Evolutionary conservation across 1,140 invertebrate species (phyloP), one percentile per base, ranked within the genome.

Genomic region (Lordiphosa mommai): DNA sequence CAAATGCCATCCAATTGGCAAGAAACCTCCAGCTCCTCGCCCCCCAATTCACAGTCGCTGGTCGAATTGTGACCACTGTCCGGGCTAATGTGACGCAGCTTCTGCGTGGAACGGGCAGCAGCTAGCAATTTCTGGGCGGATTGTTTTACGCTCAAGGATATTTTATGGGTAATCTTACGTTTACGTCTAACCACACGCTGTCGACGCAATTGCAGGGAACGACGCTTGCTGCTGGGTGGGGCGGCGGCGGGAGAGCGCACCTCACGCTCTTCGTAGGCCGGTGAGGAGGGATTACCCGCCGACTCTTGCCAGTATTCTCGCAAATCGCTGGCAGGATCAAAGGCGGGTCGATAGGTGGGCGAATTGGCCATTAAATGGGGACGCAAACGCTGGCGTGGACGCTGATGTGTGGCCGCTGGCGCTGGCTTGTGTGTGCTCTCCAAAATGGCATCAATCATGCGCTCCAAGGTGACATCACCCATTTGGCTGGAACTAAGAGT

Each of bases 371-470:
- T 0, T 23, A 23, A 23, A 23, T 23, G 20, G 5, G 20, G 20
- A 23, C 20, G 20, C 5, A 23, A 6, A 6, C 20, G 20, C n/a
- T n/a, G n/a, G 27, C 9, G 14, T 4, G n/a, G 17, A 33, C 41
- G 36, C 3, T 14, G 17, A n/a, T 61, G 44, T 33, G 27, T 37
- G 53, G 32, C 1, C 3, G 23, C 1, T 9, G 58, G 14, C 33
- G 58, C 43, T 53, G 33, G 40, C 16, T 76, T 88, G 9, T 73
- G 70, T 8, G 17, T 85, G 61, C 87, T 89, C 63, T 88, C 79
- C 10, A 89, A 48, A 9, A 88, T 89, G 16, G 87, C 87, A 46
- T 89, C 87, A 43, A 89, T 88, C 88, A 89, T 89, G 14, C 77
- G 72, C 50, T 88, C 87, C 43, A 88, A 51, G 9, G 87, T 88